Evolutionary conservation across 2,888 invertebrate species (phyloP).

Genomic region (Carabus problematicus): DNA sequence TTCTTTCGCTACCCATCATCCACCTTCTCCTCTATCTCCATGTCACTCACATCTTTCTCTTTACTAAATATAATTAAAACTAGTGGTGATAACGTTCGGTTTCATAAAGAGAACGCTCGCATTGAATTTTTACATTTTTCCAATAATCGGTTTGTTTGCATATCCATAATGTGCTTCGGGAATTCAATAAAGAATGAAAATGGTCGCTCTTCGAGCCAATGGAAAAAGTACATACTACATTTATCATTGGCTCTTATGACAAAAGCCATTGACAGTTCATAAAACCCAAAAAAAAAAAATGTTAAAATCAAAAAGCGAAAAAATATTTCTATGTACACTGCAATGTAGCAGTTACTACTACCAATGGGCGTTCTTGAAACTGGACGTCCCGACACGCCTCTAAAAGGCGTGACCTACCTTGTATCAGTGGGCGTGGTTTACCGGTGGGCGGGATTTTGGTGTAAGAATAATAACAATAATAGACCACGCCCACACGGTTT

Average conservation of each 20-base stretch:
- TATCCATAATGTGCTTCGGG: conserved; percentile 31
- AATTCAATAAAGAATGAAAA: conserved; percentile 27
- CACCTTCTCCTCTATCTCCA: neutral
- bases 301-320: conserved; percentile 27
- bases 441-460: too few species aligned
- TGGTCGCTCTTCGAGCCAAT: conserved; percentile 4
- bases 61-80: conserved; percentile 13
- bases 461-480: too few species aligned
- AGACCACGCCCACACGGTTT: too few species aligned
- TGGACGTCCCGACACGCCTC: conserved; percentile 22
- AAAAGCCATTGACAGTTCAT: too few species aligned
- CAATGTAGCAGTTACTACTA: too few species aligned
- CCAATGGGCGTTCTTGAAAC: conserved; percentile 40
- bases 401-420: neutral
- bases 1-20: neutral
- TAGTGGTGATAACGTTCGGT: conserved; percentile 37
- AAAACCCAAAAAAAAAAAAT: conserved; percentile 28
- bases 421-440: too few species aligned
- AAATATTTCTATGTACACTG: conserved; percentile 32
- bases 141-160: conserved; percentile 4
- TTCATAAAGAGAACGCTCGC: conserved; percentile 35
- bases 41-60: too few species aligned
- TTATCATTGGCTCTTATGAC: too few species aligned
- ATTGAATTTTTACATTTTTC: neutral
- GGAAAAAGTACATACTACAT: neutral